These are phyloP conservation scores for Lethrus apterus DNA, from an alignment of 1,140 invertebrate species.

Conservation along the genomic window DNA sequence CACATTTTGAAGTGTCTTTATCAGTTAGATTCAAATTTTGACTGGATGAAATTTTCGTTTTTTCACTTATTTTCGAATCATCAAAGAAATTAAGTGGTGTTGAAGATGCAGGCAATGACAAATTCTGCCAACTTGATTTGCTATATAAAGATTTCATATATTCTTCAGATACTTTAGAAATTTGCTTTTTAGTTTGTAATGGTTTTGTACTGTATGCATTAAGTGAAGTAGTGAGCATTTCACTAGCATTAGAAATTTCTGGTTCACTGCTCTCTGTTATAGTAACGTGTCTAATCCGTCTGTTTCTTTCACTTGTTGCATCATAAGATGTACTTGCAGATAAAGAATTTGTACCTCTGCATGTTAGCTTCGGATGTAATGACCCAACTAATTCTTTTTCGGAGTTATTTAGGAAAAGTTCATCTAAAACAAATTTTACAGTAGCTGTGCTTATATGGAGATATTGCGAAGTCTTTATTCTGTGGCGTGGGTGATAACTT, in stretches of 20 bases:
- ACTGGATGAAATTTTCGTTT: not conserved
- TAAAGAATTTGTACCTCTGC: no score
- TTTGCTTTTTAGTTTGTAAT: conserved; percentile 8
- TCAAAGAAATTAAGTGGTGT: conserved; percentile 1
- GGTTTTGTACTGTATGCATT: not conserved
- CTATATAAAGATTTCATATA: not conserved
- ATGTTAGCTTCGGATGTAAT: conserved; percentile 25
- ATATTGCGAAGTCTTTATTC: conserved; percentile 47
- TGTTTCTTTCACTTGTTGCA: conserved; percentile 23
- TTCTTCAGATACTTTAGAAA: conserved; percentile 2
- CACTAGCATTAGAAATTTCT: not conserved
- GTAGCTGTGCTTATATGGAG: conserved; percentile 48
- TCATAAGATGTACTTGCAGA: no score
- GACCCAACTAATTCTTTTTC: conserved; percentile 46
- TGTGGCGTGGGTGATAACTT: conserved; percentile 51
- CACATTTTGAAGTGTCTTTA: no score
- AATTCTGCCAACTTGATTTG: not conserved
- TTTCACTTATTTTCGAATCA: not conserved
- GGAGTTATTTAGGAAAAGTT: conserved; percentile 43
- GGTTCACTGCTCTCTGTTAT: not conserved
- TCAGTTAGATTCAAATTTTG: no score
- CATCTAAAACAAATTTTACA: conserved; percentile 52
- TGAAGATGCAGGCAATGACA: not conserved
- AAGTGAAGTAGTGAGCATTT: not conserved
- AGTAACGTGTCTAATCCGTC: conserved; percentile 9